Evolutionary conservation across 2,113 vertebrate species (phyloP).

Genomic region (Oreotrochilus melanogaster): DNA sequence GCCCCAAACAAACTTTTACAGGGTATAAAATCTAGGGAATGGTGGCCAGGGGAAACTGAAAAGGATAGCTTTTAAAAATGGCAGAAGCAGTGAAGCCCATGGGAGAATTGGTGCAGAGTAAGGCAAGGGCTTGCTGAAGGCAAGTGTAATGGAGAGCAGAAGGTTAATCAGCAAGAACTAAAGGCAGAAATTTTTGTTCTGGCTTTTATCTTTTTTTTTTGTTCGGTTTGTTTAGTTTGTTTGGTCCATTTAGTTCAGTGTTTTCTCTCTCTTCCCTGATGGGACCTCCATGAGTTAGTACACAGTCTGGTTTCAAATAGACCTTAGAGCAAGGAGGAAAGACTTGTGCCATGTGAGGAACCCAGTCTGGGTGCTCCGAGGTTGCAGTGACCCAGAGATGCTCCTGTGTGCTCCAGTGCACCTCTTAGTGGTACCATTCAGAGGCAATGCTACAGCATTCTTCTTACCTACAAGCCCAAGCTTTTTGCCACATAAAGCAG

Average conservation of each 20-base stretch:
- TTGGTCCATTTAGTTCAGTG: background rate
- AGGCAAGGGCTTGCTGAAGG: background rate
- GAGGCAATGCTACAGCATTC: fast-evolving
- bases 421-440: fast-evolving
- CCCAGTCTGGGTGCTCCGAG: background rate
- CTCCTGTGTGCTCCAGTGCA: background rate
- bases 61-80: background rate
- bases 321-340: background rate
- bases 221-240: background rate
- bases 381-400: background rate
- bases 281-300: background rate
- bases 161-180: background rate
- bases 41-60: background rate
- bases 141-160: background rate
- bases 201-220: background rate
- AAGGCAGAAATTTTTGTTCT: background rate
- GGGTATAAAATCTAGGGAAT: background rate
- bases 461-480: background rate
- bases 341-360: fast-evolving
- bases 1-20: background rate
- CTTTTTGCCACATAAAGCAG: background rate
- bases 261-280: background rate
- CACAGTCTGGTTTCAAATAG: background rate
- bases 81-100: background rate
- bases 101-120: background rate